Evolutionary conservation across 2,797 vertebrate species (phyloP).

Genomic region (Halcyon badia): DNA sequence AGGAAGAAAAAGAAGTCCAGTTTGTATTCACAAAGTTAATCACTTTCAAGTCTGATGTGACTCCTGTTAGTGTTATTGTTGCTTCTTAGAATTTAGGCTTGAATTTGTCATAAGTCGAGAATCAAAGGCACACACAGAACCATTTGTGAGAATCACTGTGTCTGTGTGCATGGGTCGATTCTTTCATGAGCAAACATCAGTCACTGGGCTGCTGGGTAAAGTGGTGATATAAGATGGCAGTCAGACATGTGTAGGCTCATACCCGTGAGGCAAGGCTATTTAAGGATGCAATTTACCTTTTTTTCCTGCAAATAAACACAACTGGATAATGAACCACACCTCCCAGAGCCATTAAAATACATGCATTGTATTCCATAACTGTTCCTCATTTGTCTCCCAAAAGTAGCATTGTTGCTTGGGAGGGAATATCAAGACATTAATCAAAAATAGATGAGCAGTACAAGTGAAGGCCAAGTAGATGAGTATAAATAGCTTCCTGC

Average conservation of each 20-base stretch:
- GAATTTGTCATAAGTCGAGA: slow-evolving; percentile 8
- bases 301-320: not conserved
- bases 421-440: not conserved
- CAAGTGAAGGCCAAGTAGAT: not conserved
- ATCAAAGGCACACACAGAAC: slow-evolving; percentile 23
- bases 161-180: not conserved
- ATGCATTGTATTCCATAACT: not conserved
- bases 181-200: slow-evolving; percentile 23
- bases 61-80: slow-evolving; percentile 49
- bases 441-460: slow-evolving; percentile 27
- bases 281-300: not conserved
- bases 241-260: not conserved
- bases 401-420: not conserved
- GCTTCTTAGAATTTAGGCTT: slow-evolving; percentile 60
- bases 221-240: not conserved
- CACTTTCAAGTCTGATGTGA: not conserved
- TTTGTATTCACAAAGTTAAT: slow-evolving; percentile 7
- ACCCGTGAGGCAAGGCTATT: not conserved
- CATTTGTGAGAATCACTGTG: slow-evolving; percentile 21
- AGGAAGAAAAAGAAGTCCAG: not conserved
- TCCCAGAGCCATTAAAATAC: not conserved
- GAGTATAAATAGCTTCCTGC: not conserved
- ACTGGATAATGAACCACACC: not conserved
- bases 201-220: not conserved
- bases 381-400: not conserved